phyloP scores from a whole-genome alignment of 2,113 vertebrate species.

The Corythornis cristatus region DNA sequence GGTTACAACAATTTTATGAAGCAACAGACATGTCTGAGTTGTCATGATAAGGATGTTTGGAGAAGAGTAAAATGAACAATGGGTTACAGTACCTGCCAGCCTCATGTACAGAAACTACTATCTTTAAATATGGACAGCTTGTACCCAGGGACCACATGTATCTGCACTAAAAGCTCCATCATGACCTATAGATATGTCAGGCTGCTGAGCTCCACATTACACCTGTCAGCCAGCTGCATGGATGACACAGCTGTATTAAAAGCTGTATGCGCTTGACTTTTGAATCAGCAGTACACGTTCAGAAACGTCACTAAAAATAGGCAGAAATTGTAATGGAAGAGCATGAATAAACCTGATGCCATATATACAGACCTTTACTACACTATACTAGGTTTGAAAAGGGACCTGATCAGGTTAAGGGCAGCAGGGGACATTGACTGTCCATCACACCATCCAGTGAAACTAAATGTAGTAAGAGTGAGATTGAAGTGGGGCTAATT shows the following conservation, averaged over 20 bases:
- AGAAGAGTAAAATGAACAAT: not conserved
- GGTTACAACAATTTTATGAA: not conserved
- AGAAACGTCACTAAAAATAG: not conserved
- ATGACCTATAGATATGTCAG: not conserved
- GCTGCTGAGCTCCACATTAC: not conserved
- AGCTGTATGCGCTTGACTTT: not conserved
- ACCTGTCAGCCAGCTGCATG: not conserved
- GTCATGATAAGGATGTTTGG: not conserved
- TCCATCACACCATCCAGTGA: not conserved
- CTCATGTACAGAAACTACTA: not conserved
- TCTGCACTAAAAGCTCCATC: not conserved
- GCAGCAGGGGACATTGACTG: not conserved
- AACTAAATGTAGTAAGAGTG: not conserved
- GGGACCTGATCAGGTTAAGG: not conserved
- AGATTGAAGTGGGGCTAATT: not conserved
- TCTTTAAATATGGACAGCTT: not conserved
- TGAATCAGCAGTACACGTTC: not conserved
- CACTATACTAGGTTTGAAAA: not conserved
- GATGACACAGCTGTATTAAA: not conserved
- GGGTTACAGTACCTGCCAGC: not conserved
- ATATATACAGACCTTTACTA: not conserved
- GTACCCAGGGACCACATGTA: not conserved
- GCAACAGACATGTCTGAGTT: not conserved
- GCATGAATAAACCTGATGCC: not conserved
- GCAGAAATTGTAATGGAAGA: not conserved